Percentiles rank a stretch among this genome's conserved stretches.
phyloP scores from a whole-genome alignment of 2,888 invertebrate species.

The Drosophila suboccidentalis region DNA sequence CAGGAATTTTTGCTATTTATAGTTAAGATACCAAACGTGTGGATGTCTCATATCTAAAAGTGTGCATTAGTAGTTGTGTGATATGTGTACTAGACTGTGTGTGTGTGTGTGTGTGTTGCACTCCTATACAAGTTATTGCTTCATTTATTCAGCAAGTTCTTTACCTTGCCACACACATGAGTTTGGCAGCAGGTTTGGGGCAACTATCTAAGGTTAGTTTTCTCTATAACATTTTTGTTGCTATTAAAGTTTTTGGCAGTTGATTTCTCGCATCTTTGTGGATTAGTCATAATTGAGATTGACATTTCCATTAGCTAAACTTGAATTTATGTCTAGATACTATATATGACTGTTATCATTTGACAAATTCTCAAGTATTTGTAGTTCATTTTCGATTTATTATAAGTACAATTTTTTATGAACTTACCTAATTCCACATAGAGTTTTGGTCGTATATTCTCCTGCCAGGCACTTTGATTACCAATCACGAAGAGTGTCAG shows the following conservation, averaged over 20 bases:
- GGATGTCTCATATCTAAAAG: conserved; percentile 73
- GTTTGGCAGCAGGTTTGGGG: conserved; percentile 28
- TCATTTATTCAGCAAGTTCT: conserved; percentile 69
- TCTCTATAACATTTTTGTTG: conserved; percentile 30
- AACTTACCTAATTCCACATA: conserved; percentile 96
- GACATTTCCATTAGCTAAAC: conserved; percentile 84
- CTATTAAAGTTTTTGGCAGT: conserved; percentile 62
- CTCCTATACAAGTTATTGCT: conserved; percentile 74
- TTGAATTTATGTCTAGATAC: conserved; percentile 76
- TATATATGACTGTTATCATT: no score
- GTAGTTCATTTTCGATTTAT: neutral
- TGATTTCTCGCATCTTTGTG: conserved; percentile 36
- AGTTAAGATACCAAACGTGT: conserved; percentile 80
- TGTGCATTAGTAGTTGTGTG: conserved; percentile 61
- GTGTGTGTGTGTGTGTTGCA: conserved; percentile 24
- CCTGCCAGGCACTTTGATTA: conserved; percentile 92
- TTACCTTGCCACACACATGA: conserved; percentile 24
- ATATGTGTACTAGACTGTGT: conserved; percentile 2
- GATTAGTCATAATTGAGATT: conserved; percentile 64
- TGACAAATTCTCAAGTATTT: neutral
- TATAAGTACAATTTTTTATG: neutral
- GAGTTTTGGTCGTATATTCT: conserved; percentile 96
- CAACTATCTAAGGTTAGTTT: conserved; percentile 45
- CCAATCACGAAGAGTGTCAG: conserved; percentile 85
- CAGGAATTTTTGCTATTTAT: conserved; percentile 81